Evolutionary conservation across 2,113 vertebrate species (phyloP).

Genomic region (Eurypyga helias): DNA sequence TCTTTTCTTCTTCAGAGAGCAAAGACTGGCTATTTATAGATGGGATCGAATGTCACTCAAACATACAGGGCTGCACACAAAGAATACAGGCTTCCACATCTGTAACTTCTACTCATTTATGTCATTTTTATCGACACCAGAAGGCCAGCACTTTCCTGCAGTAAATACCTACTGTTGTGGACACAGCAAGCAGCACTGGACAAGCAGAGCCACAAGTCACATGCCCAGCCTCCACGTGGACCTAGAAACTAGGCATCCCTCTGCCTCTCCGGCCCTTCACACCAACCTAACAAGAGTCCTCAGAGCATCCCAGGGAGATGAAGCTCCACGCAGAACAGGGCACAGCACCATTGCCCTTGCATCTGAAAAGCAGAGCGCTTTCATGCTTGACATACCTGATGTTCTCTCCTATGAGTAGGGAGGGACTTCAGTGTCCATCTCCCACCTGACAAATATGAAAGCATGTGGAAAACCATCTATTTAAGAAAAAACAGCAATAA

Average conservation of each 20-base stretch:
- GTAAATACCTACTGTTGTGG: not conserved
- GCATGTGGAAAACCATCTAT: not conserved
- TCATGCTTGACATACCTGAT: accelerated
- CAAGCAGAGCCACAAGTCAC: not conserved
- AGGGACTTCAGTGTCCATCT: not conserved
- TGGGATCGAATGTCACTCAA: not conserved
- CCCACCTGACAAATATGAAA: not conserved
- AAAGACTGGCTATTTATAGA: conserved; percentile 11
- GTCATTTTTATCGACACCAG: not conserved
- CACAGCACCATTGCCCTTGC: not conserved
- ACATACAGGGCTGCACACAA: not conserved
- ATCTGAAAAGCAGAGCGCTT: not conserved
- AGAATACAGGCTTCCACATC: not conserved
- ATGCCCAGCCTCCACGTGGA: not conserved
- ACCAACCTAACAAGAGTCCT: not conserved
- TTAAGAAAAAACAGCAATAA: not conserved
- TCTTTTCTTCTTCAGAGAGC: not conserved
- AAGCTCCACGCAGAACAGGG: not conserved
- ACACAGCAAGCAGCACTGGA: not conserved
- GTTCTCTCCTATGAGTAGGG: accelerated
- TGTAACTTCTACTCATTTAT: not conserved
- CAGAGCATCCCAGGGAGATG: accelerated
- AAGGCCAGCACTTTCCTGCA: not conserved
- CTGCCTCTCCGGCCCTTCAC: not conserved
- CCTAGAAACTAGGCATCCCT: accelerated